Conservation (phyloP, 2,113 vertebrate species). For the Sakesphorus luctuosus region DNA sequence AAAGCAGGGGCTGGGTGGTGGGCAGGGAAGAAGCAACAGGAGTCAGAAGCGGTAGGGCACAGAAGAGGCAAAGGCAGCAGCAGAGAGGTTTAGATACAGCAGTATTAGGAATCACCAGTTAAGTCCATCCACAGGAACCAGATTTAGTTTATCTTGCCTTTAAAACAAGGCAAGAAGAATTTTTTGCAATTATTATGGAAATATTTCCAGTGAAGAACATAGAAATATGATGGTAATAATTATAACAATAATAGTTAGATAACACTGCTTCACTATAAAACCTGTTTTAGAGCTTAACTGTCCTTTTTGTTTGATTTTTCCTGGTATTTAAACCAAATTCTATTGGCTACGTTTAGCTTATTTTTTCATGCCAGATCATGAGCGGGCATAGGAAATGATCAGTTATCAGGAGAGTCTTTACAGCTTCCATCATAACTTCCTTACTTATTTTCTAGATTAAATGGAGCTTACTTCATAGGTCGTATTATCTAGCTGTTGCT, state of each 20-base stretch:
- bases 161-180: background rate
- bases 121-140: background rate
- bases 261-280: background rate
- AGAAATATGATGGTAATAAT: background rate
- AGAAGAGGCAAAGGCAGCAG: background rate
- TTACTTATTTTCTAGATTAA: background rate
- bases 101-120: background rate
- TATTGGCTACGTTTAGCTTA: background rate
- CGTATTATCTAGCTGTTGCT: background rate
- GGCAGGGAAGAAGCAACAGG: background rate
- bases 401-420: background rate
- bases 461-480: background rate
- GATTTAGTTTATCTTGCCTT: background rate
- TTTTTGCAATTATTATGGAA: background rate
- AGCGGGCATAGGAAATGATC: background rate
- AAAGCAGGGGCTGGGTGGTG: background rate
- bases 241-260: background rate
- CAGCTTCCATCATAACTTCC: background rate
- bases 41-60: background rate
- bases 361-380: background rate
- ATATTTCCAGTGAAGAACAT: background rate
- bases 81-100: background rate
- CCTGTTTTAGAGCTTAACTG: background rate
- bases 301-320: background rate
- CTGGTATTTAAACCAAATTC: background rate